A percentile compares a stretch with the other conserved stretches of the same genome.
Conservation (phyloP, 2,888 invertebrate species). For the Clivina fossor region DNA sequence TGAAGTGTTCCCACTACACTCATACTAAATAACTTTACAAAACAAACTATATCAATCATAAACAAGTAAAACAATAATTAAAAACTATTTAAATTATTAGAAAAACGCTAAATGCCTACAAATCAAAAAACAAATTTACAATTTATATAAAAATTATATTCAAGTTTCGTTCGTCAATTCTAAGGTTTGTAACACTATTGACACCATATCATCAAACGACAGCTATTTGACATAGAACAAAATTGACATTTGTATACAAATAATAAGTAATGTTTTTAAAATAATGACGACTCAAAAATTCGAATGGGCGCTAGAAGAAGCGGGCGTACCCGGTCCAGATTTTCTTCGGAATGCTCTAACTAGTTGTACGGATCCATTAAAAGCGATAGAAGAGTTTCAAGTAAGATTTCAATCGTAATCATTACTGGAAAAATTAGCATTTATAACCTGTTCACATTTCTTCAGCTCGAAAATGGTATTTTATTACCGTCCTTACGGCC, state of each 20-base stretch:
- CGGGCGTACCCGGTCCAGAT: conserved; percentile 52
- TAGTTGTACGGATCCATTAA: conserved; percentile 93
- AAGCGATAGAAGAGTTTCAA: conserved; percentile 99
- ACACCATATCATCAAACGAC: conserved; percentile 20
- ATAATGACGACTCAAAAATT: conserved; percentile 35
- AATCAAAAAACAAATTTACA: too few relatives aligned
- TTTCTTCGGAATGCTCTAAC: conserved; percentile 78
- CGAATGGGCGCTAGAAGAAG: conserved; percentile 46
- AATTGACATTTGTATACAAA: conserved; percentile 33
- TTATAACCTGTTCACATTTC: conserved; percentile 8
- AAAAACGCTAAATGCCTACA: not conserved
- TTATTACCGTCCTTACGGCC: conserved; percentile 88
- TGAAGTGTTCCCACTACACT: conserved; percentile 18
- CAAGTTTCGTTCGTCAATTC: too few relatives aligned
- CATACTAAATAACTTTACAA: not conserved
- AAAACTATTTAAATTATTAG: not conserved
- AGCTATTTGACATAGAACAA: conserved; percentile 19
- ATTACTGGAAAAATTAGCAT: not conserved
- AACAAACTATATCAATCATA: not conserved
- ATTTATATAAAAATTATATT: too few relatives aligned
- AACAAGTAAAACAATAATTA: not conserved
- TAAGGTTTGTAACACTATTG: conserved; percentile 15
- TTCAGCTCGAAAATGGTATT: conserved; percentile 85
- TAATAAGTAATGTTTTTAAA: not conserved
- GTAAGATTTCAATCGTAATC: conserved; percentile 49